Evolutionary conservation across 1,140 invertebrate species (phyloP).

Genomic region (Drosophila jambulina): DNA sequence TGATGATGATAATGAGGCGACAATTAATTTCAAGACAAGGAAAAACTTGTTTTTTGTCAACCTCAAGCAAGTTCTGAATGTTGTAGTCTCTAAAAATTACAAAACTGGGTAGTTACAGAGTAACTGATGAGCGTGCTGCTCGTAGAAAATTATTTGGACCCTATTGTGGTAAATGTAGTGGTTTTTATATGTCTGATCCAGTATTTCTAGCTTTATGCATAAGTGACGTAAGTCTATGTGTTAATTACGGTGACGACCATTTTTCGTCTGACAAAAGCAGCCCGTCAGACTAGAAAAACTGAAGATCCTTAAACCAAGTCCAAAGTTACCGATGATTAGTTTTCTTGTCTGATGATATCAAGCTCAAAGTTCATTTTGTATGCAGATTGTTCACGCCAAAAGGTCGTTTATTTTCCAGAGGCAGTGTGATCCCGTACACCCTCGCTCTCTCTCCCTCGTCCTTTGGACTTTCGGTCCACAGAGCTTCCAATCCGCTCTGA

Average conservation of each 20-base stretch:
- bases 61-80: too few species aligned
- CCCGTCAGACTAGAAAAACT: slow-evolving; percentile 10
- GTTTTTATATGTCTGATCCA: slow-evolving; percentile 10
- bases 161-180: slow-evolving; percentile 26
- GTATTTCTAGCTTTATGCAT: slow-evolving; percentile 8
- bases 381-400: too few species aligned
- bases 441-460: too few species aligned
- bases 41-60: too few species aligned
- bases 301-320: slow-evolving; percentile 15
- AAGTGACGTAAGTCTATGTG: background rate
- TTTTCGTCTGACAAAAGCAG: slow-evolving; percentile 3
- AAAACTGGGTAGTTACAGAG: too few species aligned
- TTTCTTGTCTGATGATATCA: background rate
- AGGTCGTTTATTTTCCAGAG: too few species aligned
- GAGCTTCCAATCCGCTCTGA: too few species aligned
- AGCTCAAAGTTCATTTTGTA: background rate
- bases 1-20: too few species aligned
- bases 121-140: background rate
- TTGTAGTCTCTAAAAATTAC: too few species aligned
- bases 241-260: slow-evolving; percentile 21
- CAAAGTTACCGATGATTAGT: slow-evolving; percentile 2
- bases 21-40: too few species aligned
- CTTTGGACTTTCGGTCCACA: too few species aligned
- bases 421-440: too few species aligned
- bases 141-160: slow-evolving; percentile 37